These are phyloP conservation scores for Channa maculata DNA, from an alignment of 2,113 vertebrate genomes.

Conservation along the genomic window DNA sequence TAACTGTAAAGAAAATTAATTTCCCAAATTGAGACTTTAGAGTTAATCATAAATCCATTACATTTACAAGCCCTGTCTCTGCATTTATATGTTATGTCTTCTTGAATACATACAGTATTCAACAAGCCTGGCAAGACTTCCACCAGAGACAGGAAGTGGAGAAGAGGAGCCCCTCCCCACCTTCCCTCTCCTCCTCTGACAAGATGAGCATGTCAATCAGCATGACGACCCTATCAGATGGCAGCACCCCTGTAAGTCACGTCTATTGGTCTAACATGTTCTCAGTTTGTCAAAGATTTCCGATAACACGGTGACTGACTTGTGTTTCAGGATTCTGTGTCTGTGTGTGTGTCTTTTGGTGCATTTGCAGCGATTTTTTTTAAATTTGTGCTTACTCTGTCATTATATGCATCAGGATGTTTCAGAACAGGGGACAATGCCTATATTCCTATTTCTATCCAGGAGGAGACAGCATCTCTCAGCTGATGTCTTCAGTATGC, in stretches of 20 bases:
- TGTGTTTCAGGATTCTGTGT: background rate
- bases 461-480: conserved; percentile 58
- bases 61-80: background rate
- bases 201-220: conserved; percentile 96
- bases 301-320: background rate
- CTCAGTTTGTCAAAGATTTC: background rate
- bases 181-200: conserved; percentile 89
- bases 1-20: too few relatives aligned
- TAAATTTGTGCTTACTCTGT: background rate
- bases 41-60: too few relatives aligned
- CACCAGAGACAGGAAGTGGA: conserved; percentile 88
- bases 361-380: background rate
- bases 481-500: conserved; percentile 27
- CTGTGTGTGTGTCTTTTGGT: background rate
- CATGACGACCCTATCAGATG: conserved; percentile 93
- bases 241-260: conserved; percentile 93
- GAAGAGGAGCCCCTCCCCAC: conserved; percentile 89
- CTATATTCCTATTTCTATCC: conserved; percentile 34
- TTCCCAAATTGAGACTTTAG: too few relatives aligned
- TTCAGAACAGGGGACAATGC: background rate
- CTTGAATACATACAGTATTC: conserved; percentile 82
- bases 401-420: background rate
- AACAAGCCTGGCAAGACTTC: conserved; percentile 90
- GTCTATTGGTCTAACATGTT: background rate
- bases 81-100: background rate